Conservation (phyloP, 2,113 vertebrate species). For the Tringa solitaria region DNA sequence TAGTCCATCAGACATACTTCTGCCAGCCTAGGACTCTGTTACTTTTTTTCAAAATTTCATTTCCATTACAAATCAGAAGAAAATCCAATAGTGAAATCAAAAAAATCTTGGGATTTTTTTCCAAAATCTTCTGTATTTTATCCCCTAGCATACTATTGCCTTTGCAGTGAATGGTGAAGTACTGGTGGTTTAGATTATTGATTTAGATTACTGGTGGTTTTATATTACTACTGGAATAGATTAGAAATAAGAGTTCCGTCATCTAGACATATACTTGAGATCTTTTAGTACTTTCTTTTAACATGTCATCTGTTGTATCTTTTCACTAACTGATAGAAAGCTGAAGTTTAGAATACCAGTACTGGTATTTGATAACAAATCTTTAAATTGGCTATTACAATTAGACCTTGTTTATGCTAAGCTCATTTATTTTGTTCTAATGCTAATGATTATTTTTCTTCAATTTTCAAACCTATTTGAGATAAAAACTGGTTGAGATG, state of each 20-base stretch:
- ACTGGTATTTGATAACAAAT: slow-evolving; percentile 41
- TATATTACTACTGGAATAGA: not conserved
- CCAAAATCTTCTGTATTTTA: not conserved
- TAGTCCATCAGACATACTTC: not conserved
- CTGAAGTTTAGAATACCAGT: not conserved
- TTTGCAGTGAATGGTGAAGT: not conserved
- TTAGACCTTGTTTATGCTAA: slow-evolving; percentile 6
- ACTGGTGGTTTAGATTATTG: not conserved
- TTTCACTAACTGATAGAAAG: not conserved
- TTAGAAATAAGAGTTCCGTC: not conserved
- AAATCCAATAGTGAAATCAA: not conserved
- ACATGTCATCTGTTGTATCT: not conserved
- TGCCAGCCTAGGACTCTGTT: not conserved
- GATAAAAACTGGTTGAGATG: not conserved
- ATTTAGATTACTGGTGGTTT: not conserved
- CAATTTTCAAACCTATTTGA: not conserved
- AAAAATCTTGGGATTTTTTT: not conserved
- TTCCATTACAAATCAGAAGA: not conserved
- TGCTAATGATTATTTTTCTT: not conserved
- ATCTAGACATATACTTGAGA: not conserved
- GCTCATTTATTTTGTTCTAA: slow-evolving; percentile 3
- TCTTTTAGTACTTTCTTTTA: not conserved
- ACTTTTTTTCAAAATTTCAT: not conserved
- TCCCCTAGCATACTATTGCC: not conserved
- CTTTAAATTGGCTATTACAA: slow-evolving; percentile 31